Base-by-base conservation (phyloP, 2,888 invertebrate species). In the Scaptomyza parva region DNA sequence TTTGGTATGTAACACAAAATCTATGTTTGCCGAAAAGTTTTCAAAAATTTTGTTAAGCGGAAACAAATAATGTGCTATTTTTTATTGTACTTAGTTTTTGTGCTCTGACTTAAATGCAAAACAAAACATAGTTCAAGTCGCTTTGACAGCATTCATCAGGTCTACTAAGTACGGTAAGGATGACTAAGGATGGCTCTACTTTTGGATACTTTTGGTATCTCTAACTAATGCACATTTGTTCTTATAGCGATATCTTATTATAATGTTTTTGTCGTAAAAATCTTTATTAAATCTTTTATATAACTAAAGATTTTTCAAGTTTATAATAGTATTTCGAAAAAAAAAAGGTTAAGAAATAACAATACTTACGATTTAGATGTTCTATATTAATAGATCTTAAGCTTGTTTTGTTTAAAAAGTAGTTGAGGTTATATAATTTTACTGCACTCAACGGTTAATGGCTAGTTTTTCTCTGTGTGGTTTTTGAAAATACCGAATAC, bases 11-110 rank as follows among this genome's bases (percentile, higher is more conserved):
- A n/a, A n/a, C n/a, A 35, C 14, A 14, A 7, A 35, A 65, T 57
- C 26, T 53, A 30, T 59, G 26, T 67, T 20, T 65, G 79, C 83
- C 83, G 62, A 78, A 78, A 82, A 47, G 54, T 70, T 17, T 70
- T 17, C 1, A 47, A 30, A 75, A 78, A 76, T 79, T 76, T 79
- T 64, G 64, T 60, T 76, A 62, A 76, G 55, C 35, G 50, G 51
- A 69, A 69, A 59, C 53, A 45, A 43, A 55, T 44, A 54, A 37
- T 53, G 11, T 40, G 20, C 41, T n/a, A n/a, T n/a, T 53, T 67
- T 41, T 33, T 48, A 48, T 77, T 70, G 69, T 79, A 51, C 61
- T 14, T 50, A 14, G 17, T 43, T 51, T 57, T 51, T 52, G 47
- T 55, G 28, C 20, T 67, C 24, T 67, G 66, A 52, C 52, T 63